phyloP scores from a whole-genome alignment of 2,888 invertebrate species.

The Microctonus hyperodae region DNA sequence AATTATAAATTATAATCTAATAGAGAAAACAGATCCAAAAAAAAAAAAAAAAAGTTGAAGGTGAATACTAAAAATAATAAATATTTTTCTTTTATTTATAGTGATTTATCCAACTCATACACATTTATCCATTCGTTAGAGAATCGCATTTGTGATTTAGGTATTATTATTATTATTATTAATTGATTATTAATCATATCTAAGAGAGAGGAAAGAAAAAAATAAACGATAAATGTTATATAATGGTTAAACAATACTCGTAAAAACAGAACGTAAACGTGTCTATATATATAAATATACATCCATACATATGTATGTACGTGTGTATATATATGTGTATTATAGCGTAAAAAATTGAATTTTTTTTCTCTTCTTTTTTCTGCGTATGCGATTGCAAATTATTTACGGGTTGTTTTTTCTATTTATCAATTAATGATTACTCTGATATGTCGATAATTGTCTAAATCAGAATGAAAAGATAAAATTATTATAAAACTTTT shows the following conservation, averaged over 20 bases:
- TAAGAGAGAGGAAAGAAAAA: background rate
- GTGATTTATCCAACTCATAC: background rate
- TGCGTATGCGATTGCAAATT: no score
- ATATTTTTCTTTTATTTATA: background rate
- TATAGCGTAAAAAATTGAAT: no score
- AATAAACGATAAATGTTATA: background rate
- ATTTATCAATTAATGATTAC: no score
- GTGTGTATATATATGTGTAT: no score
- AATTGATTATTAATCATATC: conserved; percentile 24
- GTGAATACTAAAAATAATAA: no score
- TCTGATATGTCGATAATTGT: no score
- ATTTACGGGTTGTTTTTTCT: no score
- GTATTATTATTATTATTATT: conserved; percentile 59
- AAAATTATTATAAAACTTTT: background rate
- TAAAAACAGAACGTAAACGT: background rate
- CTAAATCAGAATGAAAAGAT: no score
- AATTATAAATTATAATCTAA: background rate
- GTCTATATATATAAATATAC: no score
- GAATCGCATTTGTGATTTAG: conserved; percentile 59
- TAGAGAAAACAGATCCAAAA: background rate
- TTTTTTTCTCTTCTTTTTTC: no score
- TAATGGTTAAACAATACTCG: background rate
- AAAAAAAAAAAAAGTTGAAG: no score
- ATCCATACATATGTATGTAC: no score
- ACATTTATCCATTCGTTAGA: conserved; percentile 35